Evolutionary conservation across 2,113 vertebrate genomes (phyloP), one percentile per base, ranked within the genome.

Genomic region (Lagopus leucura): DNA sequence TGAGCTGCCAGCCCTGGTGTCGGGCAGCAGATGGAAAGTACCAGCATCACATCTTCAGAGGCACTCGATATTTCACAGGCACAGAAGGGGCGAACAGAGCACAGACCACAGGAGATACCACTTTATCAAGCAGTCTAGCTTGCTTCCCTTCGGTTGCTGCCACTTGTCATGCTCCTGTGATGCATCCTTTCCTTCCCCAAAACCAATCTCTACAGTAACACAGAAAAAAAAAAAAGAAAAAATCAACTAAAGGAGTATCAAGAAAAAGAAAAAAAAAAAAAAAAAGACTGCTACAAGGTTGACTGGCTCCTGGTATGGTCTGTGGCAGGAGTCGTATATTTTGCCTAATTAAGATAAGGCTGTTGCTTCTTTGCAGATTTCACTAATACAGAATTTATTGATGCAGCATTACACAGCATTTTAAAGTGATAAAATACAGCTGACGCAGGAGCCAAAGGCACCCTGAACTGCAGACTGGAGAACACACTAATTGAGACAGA

Each of bases 341-440:
- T 97, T 86, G 67, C 73, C 84, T 97, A 97, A 97, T 96, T 97
- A 96, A 96, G 96, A 95, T 95, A 95, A 96, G 89, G 82, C 71
- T 95, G 78, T 90, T 94, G 88, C 91, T 96, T 86, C 93, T 87
- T 94, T 96, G 79, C 63, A 97, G 82, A 92, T 94, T 95, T 90
- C 91, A 82, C 95, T 94, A 94, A 92, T 85, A 90, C 65, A 89
- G 92, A 89, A 96, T 95, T 84, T 95, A 97, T 92, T 70, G 83
- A 91, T 93, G 90, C 66, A 92, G 76, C 77, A 92, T 88, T 81
- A 73, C 57, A 61, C 76, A 65, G 94, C 67, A 3, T 66, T 96
- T 81, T 80, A 24, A 66, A 93, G 96, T 77, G 96, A 95, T 96
- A 88, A 96, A 96, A 92, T 42, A 52, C 32, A 69, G 90, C 88